Evolutionary conservation across 2,888 invertebrate species (phyloP), one percentile per base, ranked within the genome.

Genomic region (Oxyteleia sp.): DNA sequence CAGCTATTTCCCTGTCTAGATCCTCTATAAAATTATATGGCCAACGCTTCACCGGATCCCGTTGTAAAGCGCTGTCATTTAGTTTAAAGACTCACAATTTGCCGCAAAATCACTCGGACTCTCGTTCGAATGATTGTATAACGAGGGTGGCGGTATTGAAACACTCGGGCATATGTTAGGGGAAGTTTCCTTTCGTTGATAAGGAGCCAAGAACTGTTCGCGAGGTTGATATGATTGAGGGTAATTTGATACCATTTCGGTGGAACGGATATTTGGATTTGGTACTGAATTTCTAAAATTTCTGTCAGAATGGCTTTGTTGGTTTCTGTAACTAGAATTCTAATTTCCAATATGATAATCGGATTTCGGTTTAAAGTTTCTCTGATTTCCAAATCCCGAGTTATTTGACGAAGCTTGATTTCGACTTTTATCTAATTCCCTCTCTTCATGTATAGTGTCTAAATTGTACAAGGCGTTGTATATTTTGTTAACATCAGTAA

Each of bases 11-110:
- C 11, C 43, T 18, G 11, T 69, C 43, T 23, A 59, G 59, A 16
- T 59, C 59, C 59, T 43, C 26, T 0, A 26, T 1, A 43, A 59
- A 59, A 43, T 83, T 71, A 43, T 47, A 66, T 0, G 7, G n/a
- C 1, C 51, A 55, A 29, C 55, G 53, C 64, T 57, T 10, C 11
- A 55, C 11, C 0, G 83, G 81, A 85, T 18, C 81, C 29, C 29
- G 26, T 13, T 11, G 29, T 49, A 83, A 23, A 53, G 71, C 78
- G 53, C 41, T 43, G 8, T 20, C 7, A 16, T 8, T 38, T 53
- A 75, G 84, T 85, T 85, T 80, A 82, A 85, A 80, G 69, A n/a
- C 10, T 29, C 15, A 7, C 13, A 2, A 15, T 18, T n/a, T n/a
- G n/a, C n/a, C 8, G 49, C 3, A 18, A 20, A 10, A 11, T 49